A percentile compares a stretch with the other conserved stretches of the same genome.
Evolutionary conservation across 2,113 vertebrate species (phyloP).

Genomic region (Lampris megalopsis): DNA sequence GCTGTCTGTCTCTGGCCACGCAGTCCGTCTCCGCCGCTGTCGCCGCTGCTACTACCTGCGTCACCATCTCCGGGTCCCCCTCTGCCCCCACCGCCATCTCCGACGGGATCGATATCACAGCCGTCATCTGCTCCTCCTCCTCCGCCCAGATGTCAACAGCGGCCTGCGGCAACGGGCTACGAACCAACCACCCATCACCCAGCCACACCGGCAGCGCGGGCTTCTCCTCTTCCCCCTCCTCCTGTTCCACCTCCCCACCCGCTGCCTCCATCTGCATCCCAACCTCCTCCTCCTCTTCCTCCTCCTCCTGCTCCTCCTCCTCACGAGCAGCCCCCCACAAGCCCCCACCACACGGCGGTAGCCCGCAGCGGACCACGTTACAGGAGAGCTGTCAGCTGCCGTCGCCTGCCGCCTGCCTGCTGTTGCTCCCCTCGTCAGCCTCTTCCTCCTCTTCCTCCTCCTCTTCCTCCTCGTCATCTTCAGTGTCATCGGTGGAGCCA

Average conservation of each 20-base stretch:
- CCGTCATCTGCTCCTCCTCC: constrained; percentile 89
- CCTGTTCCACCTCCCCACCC: constrained; percentile 73
- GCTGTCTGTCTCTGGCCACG: constrained; percentile 85
- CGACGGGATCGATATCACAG: constrained; percentile 86
- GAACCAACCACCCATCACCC: constrained; percentile 83
- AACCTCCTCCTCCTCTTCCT: too few species aligned
- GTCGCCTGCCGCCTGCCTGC: constrained; percentile 86
- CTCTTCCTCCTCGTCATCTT: constrained; percentile 73
- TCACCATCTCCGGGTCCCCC: constrained; percentile 64
- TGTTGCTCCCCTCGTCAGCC: constrained; percentile 77
- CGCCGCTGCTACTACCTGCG: constrained; percentile 67
- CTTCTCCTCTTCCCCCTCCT: constrained; percentile 79
- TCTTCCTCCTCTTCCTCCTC: constrained; percentile 71
- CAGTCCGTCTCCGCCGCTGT: constrained; percentile 59
- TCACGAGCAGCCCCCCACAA: constrained; percentile 77
- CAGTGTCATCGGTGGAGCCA: constrained; percentile 79
- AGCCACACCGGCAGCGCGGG: constrained; percentile 79
- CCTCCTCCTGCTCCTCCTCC: constrained; percentile 59
- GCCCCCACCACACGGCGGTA: constrained; percentile 79
- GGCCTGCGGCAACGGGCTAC: constrained; percentile 88
- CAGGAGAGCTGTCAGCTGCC: constrained; percentile 86
- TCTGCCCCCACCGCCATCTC: constrained; percentile 69
- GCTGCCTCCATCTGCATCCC: constrained; percentile 56
- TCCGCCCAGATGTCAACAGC: constrained; percentile 91
- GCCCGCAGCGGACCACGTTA: constrained; percentile 77